Conservation (phyloP, 2,888 invertebrate genomes). For the Sicus ferrugineus region DNA sequence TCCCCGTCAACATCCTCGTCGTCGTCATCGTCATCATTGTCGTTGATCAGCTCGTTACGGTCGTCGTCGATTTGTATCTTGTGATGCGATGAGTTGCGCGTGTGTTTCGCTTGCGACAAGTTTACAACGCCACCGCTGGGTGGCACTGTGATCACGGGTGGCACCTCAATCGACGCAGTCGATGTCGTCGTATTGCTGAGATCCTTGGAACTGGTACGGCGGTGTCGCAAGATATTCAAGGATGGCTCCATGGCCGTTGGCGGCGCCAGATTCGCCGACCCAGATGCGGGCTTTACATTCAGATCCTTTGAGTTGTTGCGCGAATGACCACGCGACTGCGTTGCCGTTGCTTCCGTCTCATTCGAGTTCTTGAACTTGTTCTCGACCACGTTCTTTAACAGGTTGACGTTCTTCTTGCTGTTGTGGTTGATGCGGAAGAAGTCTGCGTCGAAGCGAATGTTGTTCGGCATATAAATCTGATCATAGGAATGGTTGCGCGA, state of each 20-base stretch:
- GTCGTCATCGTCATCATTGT: slow-evolving; percentile 50
- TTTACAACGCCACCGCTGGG: not conserved
- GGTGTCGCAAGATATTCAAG: slow-evolving; percentile 67
- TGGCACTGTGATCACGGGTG: not conserved
- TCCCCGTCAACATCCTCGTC: slow-evolving; percentile 33
- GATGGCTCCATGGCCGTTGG: slow-evolving; percentile 44
- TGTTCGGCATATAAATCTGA: slow-evolving; percentile 65
- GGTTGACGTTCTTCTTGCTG: slow-evolving; percentile 58
- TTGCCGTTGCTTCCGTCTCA: slow-evolving; percentile 51
- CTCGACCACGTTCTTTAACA: slow-evolving; percentile 60
- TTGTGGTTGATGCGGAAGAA: slow-evolving; percentile 56
- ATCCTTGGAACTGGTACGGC: slow-evolving; percentile 71
- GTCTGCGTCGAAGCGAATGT: slow-evolving; percentile 64
- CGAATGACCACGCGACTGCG: slow-evolving; percentile 63
- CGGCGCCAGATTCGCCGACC: slow-evolving; percentile 26
- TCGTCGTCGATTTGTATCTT: slow-evolving; percentile 63
- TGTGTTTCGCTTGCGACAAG: slow-evolving; percentile 43
- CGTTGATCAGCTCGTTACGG: slow-evolving; percentile 56
- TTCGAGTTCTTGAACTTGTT: slow-evolving; percentile 62
- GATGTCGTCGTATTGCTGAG: slow-evolving; percentile 50
- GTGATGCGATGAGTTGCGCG: slow-evolving; percentile 59
- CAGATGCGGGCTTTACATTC: slow-evolving; percentile 48
- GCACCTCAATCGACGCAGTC: not conserved
- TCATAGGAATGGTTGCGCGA: slow-evolving; percentile 65
- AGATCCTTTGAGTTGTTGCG: slow-evolving; percentile 67